Evolutionary conservation across 2,797 vertebrate species (phyloP).

Genomic region (Sciurus vulgaris): DNA sequence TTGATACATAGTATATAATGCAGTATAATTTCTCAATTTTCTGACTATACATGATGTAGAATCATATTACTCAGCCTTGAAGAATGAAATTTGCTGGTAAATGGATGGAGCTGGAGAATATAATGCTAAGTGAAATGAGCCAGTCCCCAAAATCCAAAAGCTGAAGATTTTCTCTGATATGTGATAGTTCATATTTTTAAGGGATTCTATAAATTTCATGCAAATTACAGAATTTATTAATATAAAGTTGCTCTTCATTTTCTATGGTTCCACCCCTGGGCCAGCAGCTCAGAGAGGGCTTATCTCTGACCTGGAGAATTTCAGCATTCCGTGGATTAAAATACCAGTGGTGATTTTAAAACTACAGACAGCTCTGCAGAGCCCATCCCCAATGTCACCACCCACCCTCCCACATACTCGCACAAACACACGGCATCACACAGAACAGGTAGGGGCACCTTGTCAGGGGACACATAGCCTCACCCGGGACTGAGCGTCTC

Average conservation of each 20-base stretch:
- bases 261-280: not conserved
- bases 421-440: too few species aligned
- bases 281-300: not conserved
- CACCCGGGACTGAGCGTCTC: too few species aligned
- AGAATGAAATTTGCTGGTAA: too few species aligned
- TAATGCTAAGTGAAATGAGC: too few species aligned
- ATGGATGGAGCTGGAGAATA: too few species aligned
- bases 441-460: fast-evolving
- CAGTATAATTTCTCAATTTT: too few species aligned
- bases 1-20: too few species aligned
- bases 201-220: not conserved
- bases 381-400: fast-evolving
- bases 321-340: not conserved
- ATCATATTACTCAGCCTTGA: too few species aligned
- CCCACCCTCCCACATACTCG: fast-evolving
- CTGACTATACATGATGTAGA: too few species aligned
- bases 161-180: too few species aligned
- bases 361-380: not conserved
- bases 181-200: not conserved
- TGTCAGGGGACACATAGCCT: not conserved
- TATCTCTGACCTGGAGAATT: not conserved
- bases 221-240: not conserved
- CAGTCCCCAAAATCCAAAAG: too few species aligned
- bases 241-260: not conserved
- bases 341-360: not conserved